Evolutionary conservation across 35 echinoderm and acorn worm species (phyloP).

Genomic region (Stichopus chloronotus): DNA sequence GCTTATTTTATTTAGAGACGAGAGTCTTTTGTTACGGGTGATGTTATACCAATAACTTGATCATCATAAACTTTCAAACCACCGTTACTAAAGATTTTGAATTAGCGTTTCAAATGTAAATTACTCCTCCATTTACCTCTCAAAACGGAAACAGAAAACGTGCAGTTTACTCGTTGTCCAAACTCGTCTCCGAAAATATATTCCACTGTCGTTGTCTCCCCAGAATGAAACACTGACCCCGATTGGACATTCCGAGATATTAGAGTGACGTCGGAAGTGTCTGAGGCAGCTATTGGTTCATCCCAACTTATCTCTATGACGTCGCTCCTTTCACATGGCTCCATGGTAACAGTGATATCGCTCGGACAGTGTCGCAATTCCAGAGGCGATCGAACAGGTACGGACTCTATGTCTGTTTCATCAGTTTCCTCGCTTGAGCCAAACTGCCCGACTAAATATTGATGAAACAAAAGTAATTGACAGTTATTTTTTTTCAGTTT

Average conservation of each 20-base stretch:
- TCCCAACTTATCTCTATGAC: conserved; percentile 53
- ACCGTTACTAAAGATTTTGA: too few species aligned
- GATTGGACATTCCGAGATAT: conserved; percentile 22
- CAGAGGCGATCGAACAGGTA: neutral
- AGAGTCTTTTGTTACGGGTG: too few species aligned
- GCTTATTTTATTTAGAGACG: too few species aligned
- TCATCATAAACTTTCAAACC: too few species aligned
- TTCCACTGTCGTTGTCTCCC: conserved; percentile 28
- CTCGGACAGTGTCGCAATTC: conserved; percentile 22
- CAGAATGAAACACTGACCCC: conserved; percentile 36
- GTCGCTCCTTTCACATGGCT: conserved; percentile 51
- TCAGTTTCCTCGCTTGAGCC: neutral
- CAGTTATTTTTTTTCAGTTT: too few species aligned
- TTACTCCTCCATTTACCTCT: conserved; percentile 7
- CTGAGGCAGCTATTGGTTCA: conserved; percentile 21
- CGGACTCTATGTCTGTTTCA: neutral
- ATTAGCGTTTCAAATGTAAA: too few species aligned
- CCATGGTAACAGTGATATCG: conserved; percentile 50
- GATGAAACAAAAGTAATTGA: neutral
- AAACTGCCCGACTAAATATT: neutral
- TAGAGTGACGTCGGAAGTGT: neutral
- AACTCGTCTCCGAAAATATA: conserved; percentile 33
- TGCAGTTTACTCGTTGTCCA: conserved; percentile 10
- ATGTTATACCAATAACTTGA: too few species aligned
- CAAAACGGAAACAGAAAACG: conserved; percentile 8